Evolutionary conservation across 2,113 vertebrate genomes (phyloP).

Genomic region (Pelusios castaneus): DNA sequence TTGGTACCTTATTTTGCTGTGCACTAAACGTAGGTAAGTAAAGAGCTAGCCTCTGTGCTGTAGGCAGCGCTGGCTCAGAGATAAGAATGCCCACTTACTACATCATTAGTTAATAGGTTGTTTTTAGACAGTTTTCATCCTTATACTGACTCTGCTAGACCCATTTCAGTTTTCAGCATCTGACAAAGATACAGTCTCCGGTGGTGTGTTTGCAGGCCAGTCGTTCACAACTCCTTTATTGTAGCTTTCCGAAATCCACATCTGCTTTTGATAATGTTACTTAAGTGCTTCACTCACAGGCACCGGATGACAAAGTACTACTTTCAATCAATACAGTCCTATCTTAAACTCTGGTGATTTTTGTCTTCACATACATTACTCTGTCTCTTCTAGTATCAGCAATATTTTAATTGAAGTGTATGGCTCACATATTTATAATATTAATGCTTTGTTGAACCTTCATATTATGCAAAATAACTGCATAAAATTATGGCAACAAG

Average conservation of each 20-base stretch:
- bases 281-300: neutral
- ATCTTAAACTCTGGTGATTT: neutral
- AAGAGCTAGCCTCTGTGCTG: neutral
- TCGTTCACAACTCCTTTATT: neutral
- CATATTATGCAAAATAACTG: neutral
- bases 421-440: neutral
- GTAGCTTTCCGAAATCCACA: neutral
- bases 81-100: neutral
- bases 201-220: accelerated
- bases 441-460: neutral
- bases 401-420: neutral
- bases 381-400: neutral
- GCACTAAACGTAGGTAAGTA: neutral
- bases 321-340: neutral
- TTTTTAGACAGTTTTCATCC: neutral
- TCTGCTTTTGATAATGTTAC: neutral
- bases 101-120: neutral
- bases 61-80: neutral
- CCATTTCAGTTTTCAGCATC: neutral
- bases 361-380: neutral
- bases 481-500: accelerated
- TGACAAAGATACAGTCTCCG: neutral
- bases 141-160: neutral
- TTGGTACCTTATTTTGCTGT: neutral
- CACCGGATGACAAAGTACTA: neutral